Evolutionary conservation across 2,888 invertebrate species (phyloP).

Genomic region (Plemyria rubiginata): DNA sequence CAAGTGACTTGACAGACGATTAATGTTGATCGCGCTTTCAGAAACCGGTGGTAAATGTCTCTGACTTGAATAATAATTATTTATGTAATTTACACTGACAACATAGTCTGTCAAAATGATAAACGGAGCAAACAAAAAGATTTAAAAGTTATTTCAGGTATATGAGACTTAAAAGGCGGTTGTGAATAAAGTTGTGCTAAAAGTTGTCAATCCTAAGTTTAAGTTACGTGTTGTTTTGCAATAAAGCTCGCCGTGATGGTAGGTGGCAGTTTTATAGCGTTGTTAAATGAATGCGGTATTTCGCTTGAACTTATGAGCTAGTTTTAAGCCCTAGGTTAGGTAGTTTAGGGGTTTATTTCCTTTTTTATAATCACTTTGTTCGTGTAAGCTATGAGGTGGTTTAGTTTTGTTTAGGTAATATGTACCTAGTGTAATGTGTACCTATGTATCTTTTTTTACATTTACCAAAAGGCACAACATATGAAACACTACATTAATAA

Average conservation of each 20-base stretch:
- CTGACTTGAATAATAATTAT: too few relatives aligned
- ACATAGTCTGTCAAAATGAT: too few relatives aligned
- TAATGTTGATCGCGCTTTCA: too few relatives aligned
- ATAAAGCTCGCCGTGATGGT: conserved; percentile 16
- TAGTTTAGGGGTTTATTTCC: background rate
- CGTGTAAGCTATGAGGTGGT: background rate
- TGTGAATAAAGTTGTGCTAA: background rate
- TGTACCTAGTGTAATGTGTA: background rate
- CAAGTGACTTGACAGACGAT: too few relatives aligned
- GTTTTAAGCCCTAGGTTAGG: background rate
- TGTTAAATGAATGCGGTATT: conserved; percentile 23
- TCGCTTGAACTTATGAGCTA: conserved; percentile 3
- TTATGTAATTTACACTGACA: too few relatives aligned
- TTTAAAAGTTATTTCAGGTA: too few relatives aligned
- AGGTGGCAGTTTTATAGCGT: conserved; percentile 14
- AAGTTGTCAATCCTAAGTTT: background rate
- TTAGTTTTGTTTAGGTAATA: background rate
- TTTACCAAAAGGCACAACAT: too few relatives aligned
- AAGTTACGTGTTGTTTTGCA: conserved; percentile 13
- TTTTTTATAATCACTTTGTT: background rate
- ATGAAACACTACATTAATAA: too few relatives aligned
- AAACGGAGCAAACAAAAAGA: too few relatives aligned
- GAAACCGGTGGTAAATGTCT: too few relatives aligned
- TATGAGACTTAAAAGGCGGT: background rate
- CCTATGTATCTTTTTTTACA: too few relatives aligned